Base-by-base conservation (phyloP, 2,797 vertebrate species). In the Onychomys arenicola region DNA sequence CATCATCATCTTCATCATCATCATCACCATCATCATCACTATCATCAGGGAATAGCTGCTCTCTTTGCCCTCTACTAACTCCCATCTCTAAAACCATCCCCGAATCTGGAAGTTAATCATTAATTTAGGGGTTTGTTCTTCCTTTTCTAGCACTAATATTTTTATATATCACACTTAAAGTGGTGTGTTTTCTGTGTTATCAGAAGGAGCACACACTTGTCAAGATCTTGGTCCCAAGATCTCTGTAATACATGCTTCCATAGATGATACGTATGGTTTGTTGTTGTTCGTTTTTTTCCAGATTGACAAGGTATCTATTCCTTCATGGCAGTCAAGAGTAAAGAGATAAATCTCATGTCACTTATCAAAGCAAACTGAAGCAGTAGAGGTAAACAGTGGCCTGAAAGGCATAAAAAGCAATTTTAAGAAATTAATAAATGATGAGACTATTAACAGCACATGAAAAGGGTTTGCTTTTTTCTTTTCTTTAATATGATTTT, bases 351-450 rank as follows among this genome's bases (percentile, higher is more conserved):
- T 96, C 95, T 97, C 85, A 63, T 40, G 69, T 82, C 91, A 97
- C 65, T 96, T 95, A 95, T 96, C 90, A 97, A 97, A 97, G 95
- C 89, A 97, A 97, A 96, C 86, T 49, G 78, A 96, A 95, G 91
- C 32, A 89, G 82, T 67, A 77, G 78, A 90, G 90, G 96, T 97
- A 97, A 97, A 98, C 80, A 98, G 90, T 91, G 65, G 93, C 86
- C 89, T 86, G 78, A 97, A 97, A 96, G 86, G 97, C 95, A 63
- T 97, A 97, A 97, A 96, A 95, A 96, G 96, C 93, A 97, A 98
- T 97, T 95, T 73, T 0, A 90, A 96, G 96, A 96, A 95, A 97
- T 96, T 95, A 96, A 75, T 40, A 85, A 90, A 94, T 91, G 73
- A 95, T 97, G 97, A 97, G 84, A 61, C 25, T 78, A 93, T 93